Percentiles rank a stretch among this genome's conserved stretches.
These are phyloP conservation scores for Schizotus pectinicornis DNA, from an alignment of 2,888 invertebrate genomes.

Conservation along the genomic window DNA sequence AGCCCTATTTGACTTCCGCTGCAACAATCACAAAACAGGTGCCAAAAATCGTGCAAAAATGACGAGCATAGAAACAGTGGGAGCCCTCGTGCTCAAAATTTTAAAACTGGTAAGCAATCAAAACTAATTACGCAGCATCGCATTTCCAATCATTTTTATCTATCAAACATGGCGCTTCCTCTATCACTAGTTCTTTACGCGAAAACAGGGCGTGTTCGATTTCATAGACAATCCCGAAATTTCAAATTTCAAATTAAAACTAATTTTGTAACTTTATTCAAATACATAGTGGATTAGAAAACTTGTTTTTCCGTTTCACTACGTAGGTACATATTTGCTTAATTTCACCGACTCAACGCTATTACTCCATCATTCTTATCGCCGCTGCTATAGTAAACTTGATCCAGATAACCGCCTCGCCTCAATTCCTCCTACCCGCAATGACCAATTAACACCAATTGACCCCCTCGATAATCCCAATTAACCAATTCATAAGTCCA, in stretches of 20 bases:
- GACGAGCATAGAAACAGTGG: constrained; percentile 83
- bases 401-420: constrained; percentile 10
- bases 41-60: constrained; percentile 61
- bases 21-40: not conserved
- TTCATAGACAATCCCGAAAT: not conserved
- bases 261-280: not conserved
- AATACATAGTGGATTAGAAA: not conserved
- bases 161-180: not conserved
- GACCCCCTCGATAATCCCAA: constrained; percentile 8
- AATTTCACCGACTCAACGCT: not conserved
- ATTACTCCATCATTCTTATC: not conserved
- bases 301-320: not conserved
- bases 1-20: constrained; percentile 1
- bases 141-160: constrained; percentile 7
- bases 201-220: constrained; percentile 2
- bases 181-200: constrained; percentile 21
- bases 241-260: too few species aligned
- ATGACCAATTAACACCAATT: constrained; percentile 26
- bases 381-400: not conserved
- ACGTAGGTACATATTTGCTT: not conserved
- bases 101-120: constrained; percentile 76
- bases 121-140: too few species aligned
- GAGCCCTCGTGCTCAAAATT: constrained; percentile 79
- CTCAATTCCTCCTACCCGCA: constrained; percentile 8
- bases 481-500: constrained; percentile 9